phyloP scores from a whole-genome alignment of 2,797 vertebrate genomes.

The Phataginus tetradactyla region DNA sequence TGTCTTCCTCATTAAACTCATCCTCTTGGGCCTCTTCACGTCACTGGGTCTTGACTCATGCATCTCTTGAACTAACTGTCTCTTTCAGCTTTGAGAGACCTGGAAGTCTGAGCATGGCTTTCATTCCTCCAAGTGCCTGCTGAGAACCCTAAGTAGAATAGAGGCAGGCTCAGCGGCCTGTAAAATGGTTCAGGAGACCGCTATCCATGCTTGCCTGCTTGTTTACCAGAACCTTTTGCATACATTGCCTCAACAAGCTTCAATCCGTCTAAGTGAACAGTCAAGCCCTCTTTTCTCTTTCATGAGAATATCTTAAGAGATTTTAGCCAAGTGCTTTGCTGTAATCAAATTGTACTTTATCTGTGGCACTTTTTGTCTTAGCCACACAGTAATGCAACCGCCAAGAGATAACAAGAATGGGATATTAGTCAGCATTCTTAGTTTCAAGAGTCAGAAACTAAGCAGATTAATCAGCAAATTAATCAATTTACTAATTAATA shows the following conservation, averaged over 20 bases:
- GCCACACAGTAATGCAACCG: not conserved
- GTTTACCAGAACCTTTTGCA: not conserved
- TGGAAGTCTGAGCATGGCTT: not conserved
- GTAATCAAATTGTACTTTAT: not conserved
- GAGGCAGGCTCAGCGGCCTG: not conserved
- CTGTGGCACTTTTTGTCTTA: not conserved
- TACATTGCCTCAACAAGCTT: not conserved
- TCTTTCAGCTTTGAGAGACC: not conserved
- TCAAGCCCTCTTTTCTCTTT: not conserved
- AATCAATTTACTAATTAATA: not conserved
- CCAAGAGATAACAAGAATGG: not conserved
- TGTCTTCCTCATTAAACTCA: not conserved
- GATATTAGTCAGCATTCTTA: not conserved
- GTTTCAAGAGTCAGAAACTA: slow-evolving; percentile 1
- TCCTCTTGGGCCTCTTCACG: not conserved
- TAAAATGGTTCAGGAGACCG: not conserved
- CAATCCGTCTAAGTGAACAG: not conserved
- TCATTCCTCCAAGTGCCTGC: not conserved
- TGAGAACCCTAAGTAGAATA: not conserved
- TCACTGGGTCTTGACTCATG: not conserved
- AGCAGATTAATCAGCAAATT: not conserved
- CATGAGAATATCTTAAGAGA: not conserved
- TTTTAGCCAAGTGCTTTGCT: not conserved
- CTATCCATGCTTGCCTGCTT: not conserved
- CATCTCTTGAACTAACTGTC: not conserved